Evolutionary conservation across 2,113 vertebrate species (phyloP), one percentile per base, ranked within the genome.

Genomic region (Pseudorectes ferrugineus): DNA sequence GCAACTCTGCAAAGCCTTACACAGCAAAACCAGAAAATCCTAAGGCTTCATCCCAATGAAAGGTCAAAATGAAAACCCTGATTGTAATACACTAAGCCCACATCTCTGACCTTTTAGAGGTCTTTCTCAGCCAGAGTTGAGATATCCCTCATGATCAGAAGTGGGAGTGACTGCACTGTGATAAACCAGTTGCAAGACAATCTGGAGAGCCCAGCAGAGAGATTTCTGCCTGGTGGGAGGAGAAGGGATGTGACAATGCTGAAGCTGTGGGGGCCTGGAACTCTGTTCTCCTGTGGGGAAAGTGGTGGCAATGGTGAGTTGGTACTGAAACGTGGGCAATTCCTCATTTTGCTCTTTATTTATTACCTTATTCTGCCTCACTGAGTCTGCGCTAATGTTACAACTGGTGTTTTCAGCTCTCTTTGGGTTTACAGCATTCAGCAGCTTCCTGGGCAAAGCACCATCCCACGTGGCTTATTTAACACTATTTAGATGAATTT

Each of bases 181-280:
- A 43, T 81, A 31, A 88, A 66, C 4, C 25, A 31, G 12, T n/a
- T 66, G 9, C 12, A 33, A 33, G 73, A 85, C 70, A 35, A n/a
- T 49, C 38, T 25, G 14, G 42, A 70, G 74, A 85, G 28, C 28
- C 70, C 48, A 57, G 5, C 9, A 26, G 49, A 29, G 29, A 42
- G 31, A 57, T 55, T 55, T 55, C 43, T 29, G 36, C 0, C 14
- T 0, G 0, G 2, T 54, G 48, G 36, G 5, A 26, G 49, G 66
- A 33, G 1, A 1, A 49, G 19, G n/a, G 18, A 40, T 26, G 15
- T 62, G 33, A 45, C 6, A 2, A 1, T n/a, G 58, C 57, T 24
- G 45, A 11, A 22, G 54, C 72, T 40, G 35, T 23, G 12, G 25
- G 12, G 13, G 1, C 19, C 51, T 48, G 51, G 51, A 70, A 46